A percentile compares a stretch with the other conserved stretches of the same genome.
phyloP scores from a whole-genome alignment of 2,888 invertebrate species.

The Molanna angustata region DNA sequence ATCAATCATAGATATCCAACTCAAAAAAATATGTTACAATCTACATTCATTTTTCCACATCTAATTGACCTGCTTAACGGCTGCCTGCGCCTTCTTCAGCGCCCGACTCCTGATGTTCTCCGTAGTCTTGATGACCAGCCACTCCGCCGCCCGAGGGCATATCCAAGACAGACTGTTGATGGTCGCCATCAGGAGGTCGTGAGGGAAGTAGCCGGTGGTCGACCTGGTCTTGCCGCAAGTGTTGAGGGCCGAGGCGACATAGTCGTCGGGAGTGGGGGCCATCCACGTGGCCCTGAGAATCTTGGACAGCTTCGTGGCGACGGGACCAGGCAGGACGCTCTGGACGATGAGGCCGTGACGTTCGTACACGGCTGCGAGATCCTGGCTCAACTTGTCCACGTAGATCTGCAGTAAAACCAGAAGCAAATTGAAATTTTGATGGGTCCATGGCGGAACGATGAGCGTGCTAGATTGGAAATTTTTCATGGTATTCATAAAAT shows the following conservation, averaged over 20 bases:
- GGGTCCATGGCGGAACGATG: too few relatives aligned
- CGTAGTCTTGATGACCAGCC: slow-evolving; percentile 64
- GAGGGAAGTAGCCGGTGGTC: slow-evolving; percentile 77
- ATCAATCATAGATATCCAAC: too few relatives aligned
- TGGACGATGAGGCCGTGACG: slow-evolving; percentile 74
- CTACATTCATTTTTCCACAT: too few relatives aligned
- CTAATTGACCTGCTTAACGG: background rate
- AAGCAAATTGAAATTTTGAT: too few relatives aligned
- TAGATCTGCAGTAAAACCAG: slow-evolving; percentile 57
- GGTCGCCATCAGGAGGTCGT: slow-evolving; percentile 56
- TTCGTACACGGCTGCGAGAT: slow-evolving; percentile 72
- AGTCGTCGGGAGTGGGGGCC: slow-evolving; percentile 71
- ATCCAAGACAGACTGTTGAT: slow-evolving; percentile 49
- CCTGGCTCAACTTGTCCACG: slow-evolving; percentile 76
- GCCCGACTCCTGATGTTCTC: slow-evolving; percentile 61
- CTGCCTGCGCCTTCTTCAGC: slow-evolving; percentile 44
- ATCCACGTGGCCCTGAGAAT: slow-evolving; percentile 70
- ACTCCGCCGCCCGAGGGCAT: slow-evolving; percentile 56
- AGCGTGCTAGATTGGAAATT: too few relatives aligned
- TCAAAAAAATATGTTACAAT: too few relatives aligned
- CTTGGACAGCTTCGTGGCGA: slow-evolving; percentile 89
- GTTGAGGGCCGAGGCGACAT: slow-evolving; percentile 67
- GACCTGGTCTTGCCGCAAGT: slow-evolving; percentile 66
- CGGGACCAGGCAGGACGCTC: slow-evolving; percentile 82
- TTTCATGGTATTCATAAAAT: too few relatives aligned